Percentiles rank a stretch among this genome's conserved stretches.
These are phyloP conservation scores for Remorina albescens DNA, from an alignment of 2,797 vertebrate species.

Conservation along the genomic window DNA sequence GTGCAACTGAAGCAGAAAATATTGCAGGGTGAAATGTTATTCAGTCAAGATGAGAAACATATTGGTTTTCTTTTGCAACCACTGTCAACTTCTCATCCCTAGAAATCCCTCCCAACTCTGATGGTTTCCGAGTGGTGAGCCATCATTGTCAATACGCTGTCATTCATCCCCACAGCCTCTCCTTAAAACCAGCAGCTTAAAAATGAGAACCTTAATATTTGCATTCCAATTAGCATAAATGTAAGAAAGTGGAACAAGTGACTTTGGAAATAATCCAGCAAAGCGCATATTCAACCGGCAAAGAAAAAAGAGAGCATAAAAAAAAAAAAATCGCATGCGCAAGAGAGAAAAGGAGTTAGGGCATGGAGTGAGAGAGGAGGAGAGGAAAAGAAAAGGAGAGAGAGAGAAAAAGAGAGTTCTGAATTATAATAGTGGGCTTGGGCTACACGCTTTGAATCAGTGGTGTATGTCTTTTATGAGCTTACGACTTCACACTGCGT, in stretches of 20 bases:
- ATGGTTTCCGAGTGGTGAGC: slow-evolving; percentile 58
- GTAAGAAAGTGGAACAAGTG: slow-evolving; percentile 82
- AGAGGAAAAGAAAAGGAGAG: slow-evolving; percentile 33
- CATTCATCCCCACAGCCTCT: slow-evolving; percentile 61
- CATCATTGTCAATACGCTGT: slow-evolving; percentile 75
- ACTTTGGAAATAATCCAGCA: slow-evolving; percentile 85
- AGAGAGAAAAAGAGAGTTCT: slow-evolving; percentile 37
- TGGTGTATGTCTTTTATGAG: slow-evolving; percentile 83
- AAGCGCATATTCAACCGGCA: slow-evolving; percentile 72
- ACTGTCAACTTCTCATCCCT: slow-evolving; percentile 56
- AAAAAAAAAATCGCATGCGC: slow-evolving; percentile 35
- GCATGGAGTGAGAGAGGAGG: slow-evolving; percentile 37
- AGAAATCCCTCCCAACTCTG: slow-evolving; percentile 55
- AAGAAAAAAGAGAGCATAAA: slow-evolving; percentile 22
- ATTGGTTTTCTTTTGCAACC: slow-evolving; percentile 60
- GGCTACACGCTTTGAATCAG: slow-evolving; percentile 77
- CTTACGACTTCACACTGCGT: slow-evolving; percentile 83
- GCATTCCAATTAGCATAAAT: slow-evolving; percentile 85
- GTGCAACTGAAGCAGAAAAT: slow-evolving; percentile 67
- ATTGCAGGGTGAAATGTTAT: slow-evolving; percentile 70
- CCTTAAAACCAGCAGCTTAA: slow-evolving; percentile 78
- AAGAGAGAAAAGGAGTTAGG: slow-evolving; percentile 51
- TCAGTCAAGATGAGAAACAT: slow-evolving; percentile 70
- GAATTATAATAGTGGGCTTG: slow-evolving; percentile 73
- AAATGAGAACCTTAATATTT: slow-evolving; percentile 81